Evolutionary conservation across 1,140 invertebrate species (phyloP), one percentile per base, ranked within the genome.

Genomic region (Zaprionus camerounensis): DNA sequence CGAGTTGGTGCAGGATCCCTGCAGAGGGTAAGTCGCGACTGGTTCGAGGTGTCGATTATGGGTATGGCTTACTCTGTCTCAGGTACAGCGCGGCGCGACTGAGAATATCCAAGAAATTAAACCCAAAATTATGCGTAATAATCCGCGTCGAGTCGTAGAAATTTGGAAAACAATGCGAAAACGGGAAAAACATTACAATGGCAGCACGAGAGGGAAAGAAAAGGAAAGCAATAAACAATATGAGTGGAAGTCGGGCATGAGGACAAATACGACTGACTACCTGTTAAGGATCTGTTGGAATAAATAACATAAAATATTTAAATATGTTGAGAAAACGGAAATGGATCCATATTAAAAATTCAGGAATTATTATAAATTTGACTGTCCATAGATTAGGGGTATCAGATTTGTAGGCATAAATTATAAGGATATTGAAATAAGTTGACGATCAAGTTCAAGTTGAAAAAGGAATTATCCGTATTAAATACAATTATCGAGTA

Each of bases 51-150:
- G 70, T 81, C 67, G 82, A 69, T 67, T 77, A 65, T 26, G 17
- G 13, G 36, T 31, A 46, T 17, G 17, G 31, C 31, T 46, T 5
- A 6, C 41, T n/a, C n/a, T 3, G 41, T 9, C 41, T 7, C 71
- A 85, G 82, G 82, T 85, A 65, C 6, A 24, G 46, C 46, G 71
- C 41, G 41, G 36, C 13, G 36, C 36, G 13, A 56, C 11, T 22
- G 24, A 46, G 11, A 57, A 71, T 71, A 57, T n/a, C 53, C 53
- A 61, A 17, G 70, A 69, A 72, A 61, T 67, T 38, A 24, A 71
- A 57, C 26, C 73, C 63, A 61, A 76, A 81, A 84, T 84, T 73
- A 78, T 78, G 68, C 74, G 56, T 71, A 81, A 69, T 73, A 74
- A 76, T 34, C 68, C 28, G 41, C 41, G n/a, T 17, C 41, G 41